phyloP scores from a whole-genome alignment of 2,888 invertebrate genomes.

The Tetrapedia diversipes region DNA sequence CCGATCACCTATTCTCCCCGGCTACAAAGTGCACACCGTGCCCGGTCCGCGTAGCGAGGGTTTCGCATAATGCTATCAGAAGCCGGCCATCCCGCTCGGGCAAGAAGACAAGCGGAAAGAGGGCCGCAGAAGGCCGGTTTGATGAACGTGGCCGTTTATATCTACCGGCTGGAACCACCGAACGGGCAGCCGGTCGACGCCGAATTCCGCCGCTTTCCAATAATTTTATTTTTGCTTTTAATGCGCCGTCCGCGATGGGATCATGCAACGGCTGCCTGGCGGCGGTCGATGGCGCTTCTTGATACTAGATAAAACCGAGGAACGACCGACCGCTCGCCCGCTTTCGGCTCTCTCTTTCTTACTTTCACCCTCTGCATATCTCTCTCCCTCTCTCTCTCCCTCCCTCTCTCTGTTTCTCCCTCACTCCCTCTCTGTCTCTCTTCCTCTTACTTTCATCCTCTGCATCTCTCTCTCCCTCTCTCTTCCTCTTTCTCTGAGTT shows the following conservation, averaged over 20 bases:
- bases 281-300: slow-evolving; percentile 66
- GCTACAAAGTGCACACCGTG: neutral
- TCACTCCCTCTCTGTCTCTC: neutral
- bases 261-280: slow-evolving; percentile 67
- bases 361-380: too few relatives aligned
- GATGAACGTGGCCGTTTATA: slow-evolving; percentile 69
- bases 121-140: slow-evolving; percentile 49
- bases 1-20: neutral
- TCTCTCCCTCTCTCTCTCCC: neutral
- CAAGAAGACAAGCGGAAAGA: slow-evolving; percentile 54
- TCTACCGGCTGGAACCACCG: slow-evolving; percentile 68
- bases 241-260: slow-evolving; percentile 73
- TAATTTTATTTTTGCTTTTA: slow-evolving; percentile 79
- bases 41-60: slow-evolving; percentile 16
- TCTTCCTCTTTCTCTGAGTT: neutral
- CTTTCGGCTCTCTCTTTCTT: slow-evolving; percentile 43
- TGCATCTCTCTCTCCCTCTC: neutral
- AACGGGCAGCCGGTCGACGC: slow-evolving; percentile 68
- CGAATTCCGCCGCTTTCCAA: slow-evolving; percentile 77
- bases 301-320: slow-evolving; percentile 68
- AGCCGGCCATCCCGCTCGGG: slow-evolving; percentile 69
- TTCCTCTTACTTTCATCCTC: too few relatives aligned
- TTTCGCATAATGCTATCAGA: slow-evolving; percentile 75
- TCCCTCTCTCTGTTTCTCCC: neutral
- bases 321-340: slow-evolving; percentile 51